Percentiles rank a stretch among this genome's conserved stretches.
Evolutionary conservation across 2,888 invertebrate species (phyloP).

Genomic region (Drosophila setosimentum): DNA sequence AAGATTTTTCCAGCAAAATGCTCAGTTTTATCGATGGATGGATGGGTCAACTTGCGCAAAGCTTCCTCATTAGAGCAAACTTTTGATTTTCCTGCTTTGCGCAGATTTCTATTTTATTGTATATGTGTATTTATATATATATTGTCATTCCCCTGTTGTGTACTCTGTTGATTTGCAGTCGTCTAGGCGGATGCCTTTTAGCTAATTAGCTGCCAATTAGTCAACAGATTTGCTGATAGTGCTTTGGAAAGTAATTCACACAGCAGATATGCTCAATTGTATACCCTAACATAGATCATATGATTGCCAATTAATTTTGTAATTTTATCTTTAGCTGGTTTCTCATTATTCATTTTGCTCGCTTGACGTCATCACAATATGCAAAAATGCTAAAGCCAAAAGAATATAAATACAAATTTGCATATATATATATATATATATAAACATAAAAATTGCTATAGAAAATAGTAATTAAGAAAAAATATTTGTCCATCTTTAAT

Average conservation of each 20-base stretch:
- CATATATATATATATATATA: neutral
- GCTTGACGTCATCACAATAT: constrained; percentile 1
- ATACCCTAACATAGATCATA: constrained; percentile 1
- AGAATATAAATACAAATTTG: neutral
- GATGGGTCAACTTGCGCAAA: neutral
- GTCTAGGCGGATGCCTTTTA: constrained; percentile 13
- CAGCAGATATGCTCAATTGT: constrained; percentile 7
- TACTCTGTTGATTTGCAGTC: constrained; percentile 43
- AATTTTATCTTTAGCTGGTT: constrained; percentile 2
- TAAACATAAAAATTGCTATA: neutral
- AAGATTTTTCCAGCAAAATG: constrained; percentile 52
- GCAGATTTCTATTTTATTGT: constrained; percentile 18
- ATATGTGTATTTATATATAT: neutral
- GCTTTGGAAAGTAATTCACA: constrained; percentile 4
- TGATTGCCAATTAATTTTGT: neutral
- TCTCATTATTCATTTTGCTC: neutral
- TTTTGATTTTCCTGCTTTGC: constrained; percentile 54
- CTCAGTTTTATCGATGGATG: constrained; percentile 14
- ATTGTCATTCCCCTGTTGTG: constrained; percentile 26
- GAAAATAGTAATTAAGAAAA: neutral
- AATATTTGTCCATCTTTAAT: neutral
- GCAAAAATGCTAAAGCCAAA: neutral
- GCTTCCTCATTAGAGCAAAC: constrained; percentile 68
- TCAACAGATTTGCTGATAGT: constrained; percentile 22
- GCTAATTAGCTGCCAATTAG: constrained; percentile 66